Evolutionary conservation across 1,140 invertebrate species (phyloP), one percentile per base, ranked within the genome.

Genomic region (Zaprionus tsacasi): DNA sequence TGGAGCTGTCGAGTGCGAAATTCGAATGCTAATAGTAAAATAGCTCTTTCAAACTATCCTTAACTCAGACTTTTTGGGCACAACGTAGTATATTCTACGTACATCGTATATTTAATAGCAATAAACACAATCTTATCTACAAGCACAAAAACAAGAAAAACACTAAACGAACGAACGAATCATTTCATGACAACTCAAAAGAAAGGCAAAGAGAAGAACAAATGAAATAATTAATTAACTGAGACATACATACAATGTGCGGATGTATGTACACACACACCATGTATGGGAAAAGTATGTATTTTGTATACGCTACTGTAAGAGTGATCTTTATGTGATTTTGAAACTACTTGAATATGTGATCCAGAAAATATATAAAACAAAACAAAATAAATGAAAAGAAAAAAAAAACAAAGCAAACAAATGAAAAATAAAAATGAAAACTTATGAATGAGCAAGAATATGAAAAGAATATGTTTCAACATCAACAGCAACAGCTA

Each of bases 281-380:
- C 65, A 76, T 75, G 83, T 71, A 80, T 81, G 68, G 50, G 48
- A 63, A 76, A 76, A 63, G 69, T 78, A 82, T 90, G 79, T 90
- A 90, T 90, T 90, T 90, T 90, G 87, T 90, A 90, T 90, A 90
- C 87, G 87, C 87, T 90, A 90, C 77, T 90, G 79, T 86, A 89
- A 90, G 86, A 89, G 86, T 89, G 86, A 89, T 90, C 89, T 87
- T 89, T 90, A 89, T 89, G 86, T 89, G 86, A 89, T 89, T 89
- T 89, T 90, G 85, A 88, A 88, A 88, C 85, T 88, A 88, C 85
- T 88, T 88, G 85, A 88, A 88, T 88, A 88, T 88, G 85, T 88
- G 85, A 88, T 88, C 85, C 85, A 88, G 66, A 81, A 45, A 88
- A 79, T 70, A 90, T 78, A 79, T 81, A 66, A 79, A 81, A 76